Evolutionary conservation across 2,888 invertebrate species (phyloP).

Genomic region (Pediacus dermestoides): DNA sequence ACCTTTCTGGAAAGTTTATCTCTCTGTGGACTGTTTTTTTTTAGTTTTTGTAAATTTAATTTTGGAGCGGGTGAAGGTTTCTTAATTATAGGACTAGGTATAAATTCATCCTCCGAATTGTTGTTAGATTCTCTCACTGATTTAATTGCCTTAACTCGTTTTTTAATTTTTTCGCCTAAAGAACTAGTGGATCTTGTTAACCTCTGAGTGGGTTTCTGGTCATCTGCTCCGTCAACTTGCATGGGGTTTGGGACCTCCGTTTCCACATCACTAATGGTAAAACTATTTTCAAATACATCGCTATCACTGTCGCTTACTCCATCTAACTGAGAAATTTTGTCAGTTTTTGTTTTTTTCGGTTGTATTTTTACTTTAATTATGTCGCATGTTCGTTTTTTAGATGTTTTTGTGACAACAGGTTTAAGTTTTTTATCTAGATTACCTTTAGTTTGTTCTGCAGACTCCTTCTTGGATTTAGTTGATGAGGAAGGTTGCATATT

Average conservation of each 20-base stretch:
- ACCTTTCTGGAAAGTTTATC: no score
- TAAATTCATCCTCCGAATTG: constrained; percentile 39
- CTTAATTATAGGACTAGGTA: constrained; percentile 17
- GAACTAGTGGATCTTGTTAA: no score
- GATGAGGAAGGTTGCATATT: no score
- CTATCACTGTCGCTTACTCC: constrained; percentile 27
- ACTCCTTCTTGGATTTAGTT: no score
- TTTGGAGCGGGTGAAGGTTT: constrained; percentile 15
- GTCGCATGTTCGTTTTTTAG: no score
- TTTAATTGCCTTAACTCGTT: no score
- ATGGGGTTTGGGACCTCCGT: no score
- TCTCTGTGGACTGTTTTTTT: constrained; percentile 8
- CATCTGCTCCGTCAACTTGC: constrained; percentile 1
- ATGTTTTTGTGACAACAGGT: no score
- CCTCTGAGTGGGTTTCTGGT: background rate
- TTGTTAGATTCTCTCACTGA: no score
- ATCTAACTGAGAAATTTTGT: constrained; percentile 31
- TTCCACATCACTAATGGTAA: constrained; percentile 1
- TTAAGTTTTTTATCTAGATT: no score
- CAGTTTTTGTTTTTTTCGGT: constrained; percentile 7
- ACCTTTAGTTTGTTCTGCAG: no score
- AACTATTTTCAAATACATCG: constrained; percentile 12
- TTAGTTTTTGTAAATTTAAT: constrained; percentile 26
- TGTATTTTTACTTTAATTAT: constrained; percentile 16
- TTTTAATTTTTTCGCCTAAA: no score